phyloP scores from a whole-genome alignment of 2,888 invertebrate species.

The Caradrina kadenii region DNA sequence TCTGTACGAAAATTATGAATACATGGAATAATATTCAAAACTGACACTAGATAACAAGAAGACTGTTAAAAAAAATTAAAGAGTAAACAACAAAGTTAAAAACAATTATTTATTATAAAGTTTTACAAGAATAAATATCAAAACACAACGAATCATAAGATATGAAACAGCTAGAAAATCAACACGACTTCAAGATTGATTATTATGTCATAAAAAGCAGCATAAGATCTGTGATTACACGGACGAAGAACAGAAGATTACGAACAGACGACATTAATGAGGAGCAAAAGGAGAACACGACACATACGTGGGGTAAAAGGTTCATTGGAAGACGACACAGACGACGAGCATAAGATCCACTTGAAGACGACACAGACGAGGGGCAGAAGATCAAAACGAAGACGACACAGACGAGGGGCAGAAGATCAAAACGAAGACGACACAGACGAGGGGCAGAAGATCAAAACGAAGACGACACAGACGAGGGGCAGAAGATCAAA shows the following conservation, averaged over 20 bases:
- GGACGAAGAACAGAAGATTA: neutral
- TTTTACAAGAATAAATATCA: neutral
- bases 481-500: neutral
- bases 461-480: neutral
- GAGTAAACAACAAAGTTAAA: neutral
- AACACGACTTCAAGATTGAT: neutral
- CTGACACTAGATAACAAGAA: neutral
- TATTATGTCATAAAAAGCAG: neutral
- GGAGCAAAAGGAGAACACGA: neutral
- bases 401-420: neutral
- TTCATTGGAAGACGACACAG: neutral
- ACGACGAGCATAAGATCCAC: neutral
- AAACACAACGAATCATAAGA: neutral
- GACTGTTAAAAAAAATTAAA: neutral
- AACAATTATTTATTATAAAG: no score
- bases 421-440: neutral
- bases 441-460: neutral
- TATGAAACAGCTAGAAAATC: neutral
- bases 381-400: neutral
- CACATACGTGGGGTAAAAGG: neutral
- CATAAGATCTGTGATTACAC: neutral
- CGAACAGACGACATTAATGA: neutral
- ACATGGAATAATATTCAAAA: neutral
- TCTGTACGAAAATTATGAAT: neutral
- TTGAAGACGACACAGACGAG: conserved; percentile 10